These are phyloP conservation scores for Semicossyphus pulcher DNA, from an alignment of 2,113 vertebrate species.

Conservation along the genomic window DNA sequence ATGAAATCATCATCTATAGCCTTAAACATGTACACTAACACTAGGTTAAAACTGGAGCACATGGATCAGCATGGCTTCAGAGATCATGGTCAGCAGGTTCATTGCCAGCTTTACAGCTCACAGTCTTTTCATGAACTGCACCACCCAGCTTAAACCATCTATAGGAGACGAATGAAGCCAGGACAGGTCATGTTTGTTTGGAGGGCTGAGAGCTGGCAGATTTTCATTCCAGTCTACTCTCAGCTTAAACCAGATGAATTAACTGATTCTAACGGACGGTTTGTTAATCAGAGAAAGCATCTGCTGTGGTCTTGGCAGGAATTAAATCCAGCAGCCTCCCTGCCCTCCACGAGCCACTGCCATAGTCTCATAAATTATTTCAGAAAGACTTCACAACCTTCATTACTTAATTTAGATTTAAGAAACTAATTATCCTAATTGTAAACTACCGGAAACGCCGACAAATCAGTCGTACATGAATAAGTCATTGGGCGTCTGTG, in stretches of 20 bases:
- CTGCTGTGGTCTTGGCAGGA: constrained; percentile 4
- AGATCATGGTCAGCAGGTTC: no score
- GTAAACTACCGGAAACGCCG: not conserved
- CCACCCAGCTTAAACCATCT: not conserved
- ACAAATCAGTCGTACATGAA: constrained; percentile 32
- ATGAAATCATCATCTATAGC: no score
- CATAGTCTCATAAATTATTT: constrained; percentile 2
- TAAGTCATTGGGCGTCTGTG: constrained; percentile 32
- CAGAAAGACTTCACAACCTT: not conserved
- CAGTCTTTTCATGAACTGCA: not conserved
- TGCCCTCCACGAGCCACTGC: not conserved
- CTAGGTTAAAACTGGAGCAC: no score
- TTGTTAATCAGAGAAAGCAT: constrained; percentile 20
- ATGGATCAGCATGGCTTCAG: no score
- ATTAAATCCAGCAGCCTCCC: constrained; percentile 5
- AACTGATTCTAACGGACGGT: not conserved
- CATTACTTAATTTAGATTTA: constrained; percentile 22
- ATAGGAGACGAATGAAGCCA: not conserved
- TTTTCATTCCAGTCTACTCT: not conserved
- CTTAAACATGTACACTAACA: no score
- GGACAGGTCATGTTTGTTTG: not conserved
- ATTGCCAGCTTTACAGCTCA: no score
- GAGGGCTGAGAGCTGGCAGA: not conserved
- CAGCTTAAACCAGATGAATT: constrained; percentile 3
- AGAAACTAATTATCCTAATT: constrained; percentile 13